Conservation (phyloP, 2,797 vertebrate genomes). For the Hybognathus amarus region DNA sequence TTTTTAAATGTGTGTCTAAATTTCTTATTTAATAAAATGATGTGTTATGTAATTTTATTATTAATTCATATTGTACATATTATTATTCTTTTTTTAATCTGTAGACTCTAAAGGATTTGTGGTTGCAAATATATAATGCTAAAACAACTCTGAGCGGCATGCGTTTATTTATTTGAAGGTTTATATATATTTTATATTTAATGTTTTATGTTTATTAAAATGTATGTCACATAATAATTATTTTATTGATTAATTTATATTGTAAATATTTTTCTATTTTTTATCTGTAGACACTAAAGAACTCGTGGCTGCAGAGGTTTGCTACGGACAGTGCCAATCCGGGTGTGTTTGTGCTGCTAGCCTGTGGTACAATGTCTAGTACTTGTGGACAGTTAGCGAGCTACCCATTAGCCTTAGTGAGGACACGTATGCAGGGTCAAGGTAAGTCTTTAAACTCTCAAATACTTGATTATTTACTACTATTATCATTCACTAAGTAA, state of each 20-base stretch:
- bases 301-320: slow-evolving; percentile 88
- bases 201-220: neutral
- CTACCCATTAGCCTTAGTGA: slow-evolving; percentile 93
- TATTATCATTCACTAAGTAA: neutral
- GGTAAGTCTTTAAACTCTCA: slow-evolving; percentile 73
- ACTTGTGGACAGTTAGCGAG: slow-evolving; percentile 94
- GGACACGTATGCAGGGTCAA: slow-evolving; percentile 97
- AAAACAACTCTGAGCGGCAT: neutral
- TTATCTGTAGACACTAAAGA: slow-evolving; percentile 88
- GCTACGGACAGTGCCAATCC: slow-evolving; percentile 92
- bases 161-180: neutral
- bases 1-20: neutral
- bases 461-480: neutral
- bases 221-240: neutral
- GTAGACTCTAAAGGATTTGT: slow-evolving; percentile 62
- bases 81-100: neutral
- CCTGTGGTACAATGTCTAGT: slow-evolving; percentile 95
- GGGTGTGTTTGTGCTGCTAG: slow-evolving; percentile 92
- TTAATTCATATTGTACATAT: neutral
- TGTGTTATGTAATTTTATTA: neutral
- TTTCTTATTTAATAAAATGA: neutral
- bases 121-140: slow-evolving; percentile 78
- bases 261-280: neutral
- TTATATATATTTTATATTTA: neutral
- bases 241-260: neutral